Base-by-base conservation (phyloP, 2,113 vertebrate genomes). In the Phrynosoma platyrhinos region DNA sequence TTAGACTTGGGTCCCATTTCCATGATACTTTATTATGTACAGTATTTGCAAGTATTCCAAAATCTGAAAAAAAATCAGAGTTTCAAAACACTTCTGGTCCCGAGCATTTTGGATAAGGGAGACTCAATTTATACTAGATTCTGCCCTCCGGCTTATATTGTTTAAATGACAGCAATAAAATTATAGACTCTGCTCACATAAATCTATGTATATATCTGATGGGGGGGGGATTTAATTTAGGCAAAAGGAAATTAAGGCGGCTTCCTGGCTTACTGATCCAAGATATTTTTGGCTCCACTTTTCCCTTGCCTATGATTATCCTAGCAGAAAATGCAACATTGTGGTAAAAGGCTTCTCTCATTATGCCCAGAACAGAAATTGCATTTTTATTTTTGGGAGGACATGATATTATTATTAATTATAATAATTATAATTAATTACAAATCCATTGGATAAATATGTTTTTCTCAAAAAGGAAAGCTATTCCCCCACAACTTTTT, bases 231-330 rank as follows among this genome's bases (percentile, higher is more conserved):
- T 40, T n/a, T 76, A 18, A 77, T 30, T 83, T 77, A 55, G 80
- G 72, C 74, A 58, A 21, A 84, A 88, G 82, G 25, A 88, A 79
- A 83, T 88, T 76, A 79, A 79, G 78, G 66, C 18, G 10, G 27
- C 76, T 78, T 42, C 42, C 47, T 18, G n/a, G 42, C 5, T 69
- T 78, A 66, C 80, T 58, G 62, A 71, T 71, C 36, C 53, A 21
- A 58, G 25, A 30, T 23, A 83, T 16, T 10, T 13, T 30, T 40
- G 30, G 13, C 9, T 58, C 55, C 47, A 75, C 9, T 87, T 82
- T 62, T 21, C 55, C 25, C 12, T 4, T 36, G 16, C 10, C 36
- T 40, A 20, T n/a, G 47, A 23, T 23, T n/a, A 40, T 79, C 30
- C 47, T 79, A 79, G 20, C 42, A 9, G 47, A 30, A 69, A 52